Base-by-base conservation (phyloP, 1,140 invertebrate genomes). In the Caenorhabditis briggsae region DNA sequence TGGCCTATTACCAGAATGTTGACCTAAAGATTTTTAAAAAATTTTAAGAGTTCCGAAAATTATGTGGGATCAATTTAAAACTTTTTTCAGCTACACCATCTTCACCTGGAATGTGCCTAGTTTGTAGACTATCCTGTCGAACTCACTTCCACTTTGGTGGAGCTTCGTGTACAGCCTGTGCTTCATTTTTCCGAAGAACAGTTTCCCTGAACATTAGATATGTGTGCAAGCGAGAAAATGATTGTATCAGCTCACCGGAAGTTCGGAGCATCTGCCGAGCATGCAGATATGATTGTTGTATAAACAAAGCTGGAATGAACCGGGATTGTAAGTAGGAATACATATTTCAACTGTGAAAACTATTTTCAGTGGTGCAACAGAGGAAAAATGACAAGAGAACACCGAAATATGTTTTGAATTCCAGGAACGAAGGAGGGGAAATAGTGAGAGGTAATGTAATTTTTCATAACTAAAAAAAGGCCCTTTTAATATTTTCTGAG, bases 231-330 rank as follows among this genome's bases (percentile, higher is more conserved):
- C 14, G 64, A n/a, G 64, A 70, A 18, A 43, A 46, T 46, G 64
- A 70, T 46, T 70, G 64, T 70, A 70, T 70, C 18, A 70, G 64
- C 43, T 70, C 64, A 3, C 64, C 64, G 12, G 64, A 70, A 20
- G 0, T 70, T 3, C 14, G 64, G 7, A 70, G 64, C 43, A 70
- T 70, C 64, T 70, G 64, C 18, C 20, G 64, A 70, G 64, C 64
- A 43, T 70, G 64, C 41, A 70, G 64, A 70, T 70, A 70, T 46
- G 33, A 70, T 11, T 43, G 64, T 18, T 70, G 64, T 70, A 70
- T 70, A 18, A 46, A 70, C 46, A 70, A 43, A 18, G 64, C 64
- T 46, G 64, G 64, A 18, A 70, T 70, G 64, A 70, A 46, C 43
- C 8, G 64, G 18, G 64, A 70, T n/a, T 70, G 64, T 70, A 6